phyloP scores from a whole-genome alignment of 92 coral and sea anemone genomes.

The Pocillopora meandrina region DNA sequence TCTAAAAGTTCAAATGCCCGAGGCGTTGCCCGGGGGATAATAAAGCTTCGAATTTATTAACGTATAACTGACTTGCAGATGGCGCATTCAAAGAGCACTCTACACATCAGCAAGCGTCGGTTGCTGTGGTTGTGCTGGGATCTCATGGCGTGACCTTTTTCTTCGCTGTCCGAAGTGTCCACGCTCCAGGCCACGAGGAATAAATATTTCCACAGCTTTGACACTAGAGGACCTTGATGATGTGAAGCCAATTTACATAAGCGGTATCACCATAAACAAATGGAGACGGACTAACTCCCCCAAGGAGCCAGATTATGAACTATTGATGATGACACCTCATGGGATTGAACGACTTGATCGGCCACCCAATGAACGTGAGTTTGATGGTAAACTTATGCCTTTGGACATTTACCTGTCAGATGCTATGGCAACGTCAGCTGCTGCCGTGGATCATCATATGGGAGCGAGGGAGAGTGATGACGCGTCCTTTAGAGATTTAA shows the following conservation, averaged over 20 bases:
- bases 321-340: slow-evolving; percentile 65
- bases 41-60: neutral
- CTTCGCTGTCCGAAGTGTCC: slow-evolving; percentile 49
- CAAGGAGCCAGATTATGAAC: slow-evolving; percentile 48
- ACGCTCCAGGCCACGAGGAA: neutral
- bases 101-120: slow-evolving; percentile 70
- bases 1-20: too few species aligned
- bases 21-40: neutral
- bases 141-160: slow-evolving; percentile 57
- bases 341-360: slow-evolving; percentile 71
- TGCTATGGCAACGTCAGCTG: slow-evolving; percentile 88
- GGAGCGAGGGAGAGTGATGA: slow-evolving; percentile 44
- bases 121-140: slow-evolving; percentile 49
- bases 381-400: slow-evolving; percentile 63
- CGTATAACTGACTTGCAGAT: slow-evolving; percentile 29
- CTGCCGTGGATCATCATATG: slow-evolving; percentile 74
- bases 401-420: slow-evolving; percentile 69
- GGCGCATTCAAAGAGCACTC: slow-evolving; percentile 73
- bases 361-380: slow-evolving; percentile 52
- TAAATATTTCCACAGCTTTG: slow-evolving; percentile 46
- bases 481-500: slow-evolving; percentile 58
- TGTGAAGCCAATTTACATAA: slow-evolving; percentile 75
- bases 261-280: slow-evolving; percentile 73
- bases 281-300: slow-evolving; percentile 62
- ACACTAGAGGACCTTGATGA: slow-evolving; percentile 74